These are phyloP conservation scores for Tetragonula carbonaria DNA, from an alignment of 2,888 invertebrate species.

Conservation along the genomic window DNA sequence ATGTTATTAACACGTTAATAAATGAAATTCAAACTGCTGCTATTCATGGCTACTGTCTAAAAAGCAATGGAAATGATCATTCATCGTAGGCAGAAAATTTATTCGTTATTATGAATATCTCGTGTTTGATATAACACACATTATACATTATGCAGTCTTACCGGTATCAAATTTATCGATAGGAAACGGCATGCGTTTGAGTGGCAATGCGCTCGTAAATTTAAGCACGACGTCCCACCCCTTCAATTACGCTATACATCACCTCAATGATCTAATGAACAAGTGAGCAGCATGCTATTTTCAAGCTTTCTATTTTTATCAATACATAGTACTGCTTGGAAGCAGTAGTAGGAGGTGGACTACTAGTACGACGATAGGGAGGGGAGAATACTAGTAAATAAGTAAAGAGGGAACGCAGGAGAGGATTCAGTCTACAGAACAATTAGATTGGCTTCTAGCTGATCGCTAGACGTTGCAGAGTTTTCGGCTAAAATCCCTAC, in stretches of 20 bases:
- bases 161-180: not conserved
- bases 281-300: slow-evolving; percentile 71
- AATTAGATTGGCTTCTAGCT: slow-evolving; percentile 63
- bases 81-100: not conserved
- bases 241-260: slow-evolving; percentile 42
- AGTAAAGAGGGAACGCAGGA: slow-evolving; percentile 78
- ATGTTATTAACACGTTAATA: not conserved
- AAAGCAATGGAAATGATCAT: not conserved
- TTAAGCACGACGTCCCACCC: slow-evolving; percentile 13
- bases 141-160: too few species aligned
- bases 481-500: slow-evolving; percentile 56
- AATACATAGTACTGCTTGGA: slow-evolving; percentile 76
- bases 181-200: not conserved
- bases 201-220: slow-evolving; percentile 40
- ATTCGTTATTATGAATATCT: too few species aligned
- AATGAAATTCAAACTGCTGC: not conserved
- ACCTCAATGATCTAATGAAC: slow-evolving; percentile 54
- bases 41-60: not conserved
- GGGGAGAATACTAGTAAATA: slow-evolving; percentile 80
- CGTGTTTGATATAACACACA: too few species aligned
- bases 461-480: slow-evolving; percentile 38
- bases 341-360: slow-evolving; percentile 70
- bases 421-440: slow-evolving; percentile 78
- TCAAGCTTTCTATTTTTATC: slow-evolving; percentile 79
- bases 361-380: slow-evolving; percentile 68